These are phyloP conservation scores for Macrosiphum euphorbiae DNA, from an alignment of 2,888 invertebrate species.

Conservation along the genomic window DNA sequence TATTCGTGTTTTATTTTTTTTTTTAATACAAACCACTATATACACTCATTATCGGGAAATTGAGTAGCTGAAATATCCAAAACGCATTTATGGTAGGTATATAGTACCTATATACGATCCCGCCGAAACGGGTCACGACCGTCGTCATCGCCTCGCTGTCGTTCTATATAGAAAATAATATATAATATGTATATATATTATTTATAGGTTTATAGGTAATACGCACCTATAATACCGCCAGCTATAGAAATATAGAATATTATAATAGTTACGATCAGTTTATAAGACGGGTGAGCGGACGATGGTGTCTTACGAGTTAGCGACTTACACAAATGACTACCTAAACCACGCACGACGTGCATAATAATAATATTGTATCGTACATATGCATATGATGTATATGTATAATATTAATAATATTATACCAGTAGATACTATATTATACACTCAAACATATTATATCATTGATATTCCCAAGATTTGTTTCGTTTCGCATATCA, in stretches of 20 bases:
- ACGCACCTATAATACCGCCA: not conserved
- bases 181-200: not conserved
- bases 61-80: slow-evolving; percentile 16
- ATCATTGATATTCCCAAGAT: not conserved
- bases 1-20: not conserved
- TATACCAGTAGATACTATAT: not conserved
- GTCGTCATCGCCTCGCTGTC: not conserved
- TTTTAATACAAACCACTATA: not conserved
- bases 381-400: not conserved
- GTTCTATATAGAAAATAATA: not conserved
- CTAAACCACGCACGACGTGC: not conserved
- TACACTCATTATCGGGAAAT: slow-evolving; percentile 18
- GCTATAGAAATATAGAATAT: not conserved
- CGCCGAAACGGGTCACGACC: not conserved
- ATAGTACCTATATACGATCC: not conserved
- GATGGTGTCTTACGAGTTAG: not conserved
- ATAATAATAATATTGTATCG: not conserved
- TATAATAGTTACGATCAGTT: not conserved
- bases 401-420: not conserved
- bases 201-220: not conserved
- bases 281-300: not conserved
- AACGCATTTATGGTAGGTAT: not conserved
- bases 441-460: not conserved
- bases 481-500: too few species aligned
- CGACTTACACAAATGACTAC: not conserved